Percentiles rank a stretch among this genome's conserved stretches.
Conservation (phyloP, 2,888 invertebrate genomes). For the Malacosoma neustria region DNA sequence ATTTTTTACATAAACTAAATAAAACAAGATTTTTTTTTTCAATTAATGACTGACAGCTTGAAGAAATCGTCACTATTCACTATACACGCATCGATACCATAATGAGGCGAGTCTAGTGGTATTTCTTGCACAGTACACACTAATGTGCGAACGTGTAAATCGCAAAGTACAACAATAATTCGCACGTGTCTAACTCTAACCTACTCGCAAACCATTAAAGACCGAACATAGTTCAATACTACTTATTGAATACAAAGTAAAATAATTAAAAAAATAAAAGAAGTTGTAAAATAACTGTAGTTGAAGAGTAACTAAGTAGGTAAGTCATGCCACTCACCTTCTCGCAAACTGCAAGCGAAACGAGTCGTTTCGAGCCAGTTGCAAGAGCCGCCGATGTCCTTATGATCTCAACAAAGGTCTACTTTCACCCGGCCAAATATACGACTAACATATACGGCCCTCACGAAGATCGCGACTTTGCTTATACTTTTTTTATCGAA, state of each 20-base stretch:
- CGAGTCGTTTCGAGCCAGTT: constrained; percentile 55
- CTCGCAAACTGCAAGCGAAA: constrained; percentile 57
- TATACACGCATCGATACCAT: no score
- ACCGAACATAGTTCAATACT: neutral
- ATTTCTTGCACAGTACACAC: no score
- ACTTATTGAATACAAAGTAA: constrained; percentile 14
- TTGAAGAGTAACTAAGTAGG: constrained; percentile 46
- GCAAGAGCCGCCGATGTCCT: constrained; percentile 57
- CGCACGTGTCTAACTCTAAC: neutral
- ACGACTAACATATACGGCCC: constrained; percentile 58
- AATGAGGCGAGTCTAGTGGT: no score
- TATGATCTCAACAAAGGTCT: constrained; percentile 71
- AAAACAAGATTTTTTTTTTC: no score
- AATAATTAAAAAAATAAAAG: constrained; percentile 32
- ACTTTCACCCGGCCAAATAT: constrained; percentile 66
- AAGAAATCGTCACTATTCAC: no score
- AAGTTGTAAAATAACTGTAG: constrained; percentile 40
- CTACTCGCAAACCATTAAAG: neutral
- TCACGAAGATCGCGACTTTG: constrained; percentile 53
- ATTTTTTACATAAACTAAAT: no score
- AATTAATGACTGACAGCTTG: no score
- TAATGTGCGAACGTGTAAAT: neutral
- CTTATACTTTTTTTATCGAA: constrained; percentile 60
- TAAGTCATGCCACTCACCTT: constrained; percentile 62
- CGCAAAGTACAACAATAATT: neutral